These are phyloP conservation scores for Trichogramma evanescens DNA, from an alignment of 2,888 invertebrate species.

Conservation along the genomic window DNA sequence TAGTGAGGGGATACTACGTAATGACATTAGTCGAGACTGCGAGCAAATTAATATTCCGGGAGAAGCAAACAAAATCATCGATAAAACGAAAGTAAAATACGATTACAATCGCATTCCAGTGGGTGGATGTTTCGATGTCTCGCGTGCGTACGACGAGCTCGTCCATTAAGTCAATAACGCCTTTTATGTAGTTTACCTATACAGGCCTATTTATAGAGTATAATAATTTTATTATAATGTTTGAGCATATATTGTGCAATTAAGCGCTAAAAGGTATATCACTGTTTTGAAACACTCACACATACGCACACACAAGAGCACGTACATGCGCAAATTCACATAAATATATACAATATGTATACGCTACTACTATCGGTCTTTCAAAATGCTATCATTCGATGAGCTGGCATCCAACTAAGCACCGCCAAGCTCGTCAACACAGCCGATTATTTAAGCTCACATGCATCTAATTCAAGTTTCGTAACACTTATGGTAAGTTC, in stretches of 20 bases:
- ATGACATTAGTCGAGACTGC: too few species aligned
- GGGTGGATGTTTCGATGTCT: too few species aligned
- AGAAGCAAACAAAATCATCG: not conserved
- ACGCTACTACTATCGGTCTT: too few species aligned
- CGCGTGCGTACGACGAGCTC: not conserved
- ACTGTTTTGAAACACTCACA: not conserved
- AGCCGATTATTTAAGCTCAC: too few species aligned
- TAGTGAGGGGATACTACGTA: too few species aligned
- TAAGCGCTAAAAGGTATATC: conserved; percentile 5
- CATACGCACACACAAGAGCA: not conserved
- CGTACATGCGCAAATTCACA: too few species aligned
- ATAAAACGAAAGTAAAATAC: not conserved
- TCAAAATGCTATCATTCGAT: not conserved
- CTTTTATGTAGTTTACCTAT: too few species aligned
- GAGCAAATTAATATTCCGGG: too few species aligned
- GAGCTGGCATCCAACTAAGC: not conserved
- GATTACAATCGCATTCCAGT: not conserved
- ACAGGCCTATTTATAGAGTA: not conserved
- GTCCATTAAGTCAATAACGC: not conserved
- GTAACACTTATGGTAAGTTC: too few species aligned
- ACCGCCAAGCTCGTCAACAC: too few species aligned
- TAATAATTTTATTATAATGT: conserved; percentile 10
- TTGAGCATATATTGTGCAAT: conserved; percentile 6
- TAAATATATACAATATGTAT: too few species aligned
- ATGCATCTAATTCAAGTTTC: too few species aligned